Percentiles rank a stretch among this genome's conserved stretches.
Evolutionary conservation across 1,140 invertebrate genomes (phyloP).

Genomic region (Heliconius melpomene): DNA sequence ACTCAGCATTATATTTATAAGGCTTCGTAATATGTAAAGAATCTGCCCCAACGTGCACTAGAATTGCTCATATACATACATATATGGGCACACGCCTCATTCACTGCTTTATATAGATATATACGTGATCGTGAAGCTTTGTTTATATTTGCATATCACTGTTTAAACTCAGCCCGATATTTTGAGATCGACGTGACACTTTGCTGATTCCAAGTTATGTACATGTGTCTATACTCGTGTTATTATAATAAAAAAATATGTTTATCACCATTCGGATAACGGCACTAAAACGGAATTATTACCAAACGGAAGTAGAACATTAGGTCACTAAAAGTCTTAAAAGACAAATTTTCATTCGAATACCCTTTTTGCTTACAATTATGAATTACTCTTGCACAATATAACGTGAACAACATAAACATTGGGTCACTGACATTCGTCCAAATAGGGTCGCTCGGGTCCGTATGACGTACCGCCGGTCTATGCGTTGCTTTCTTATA

Average conservation of each 20-base stretch:
- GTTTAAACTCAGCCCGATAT: not conserved
- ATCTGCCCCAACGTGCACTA: constrained; percentile 22
- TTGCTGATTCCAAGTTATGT: not conserved
- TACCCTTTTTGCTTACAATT: not conserved
- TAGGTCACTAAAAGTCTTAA: constrained; percentile 11
- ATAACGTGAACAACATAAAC: constrained; percentile 17
- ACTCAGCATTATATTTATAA: constrained; percentile 33
- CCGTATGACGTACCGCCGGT: constrained; percentile 15
- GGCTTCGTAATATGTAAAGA: constrained; percentile 33
- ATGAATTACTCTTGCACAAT: not conserved
- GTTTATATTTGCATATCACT: constrained; percentile 25
- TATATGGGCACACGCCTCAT: constrained; percentile 15
- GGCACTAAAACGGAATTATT: not conserved
- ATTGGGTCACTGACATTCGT: constrained; percentile 39
- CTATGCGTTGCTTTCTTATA: constrained; percentile 34
- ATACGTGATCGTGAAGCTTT: not conserved
- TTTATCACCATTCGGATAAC: not conserved
- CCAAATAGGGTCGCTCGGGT: constrained; percentile 37
- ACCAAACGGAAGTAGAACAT: not conserved
- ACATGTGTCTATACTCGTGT: no score
- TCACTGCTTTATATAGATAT: constrained; percentile 14
- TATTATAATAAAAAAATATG: not conserved
- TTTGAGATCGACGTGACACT: constrained; percentile 3
- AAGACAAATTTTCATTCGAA: not conserved
- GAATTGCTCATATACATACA: constrained; percentile 27